Conservation (phyloP, 1,140 invertebrate species). For the Epicauta chinensis region DNA sequence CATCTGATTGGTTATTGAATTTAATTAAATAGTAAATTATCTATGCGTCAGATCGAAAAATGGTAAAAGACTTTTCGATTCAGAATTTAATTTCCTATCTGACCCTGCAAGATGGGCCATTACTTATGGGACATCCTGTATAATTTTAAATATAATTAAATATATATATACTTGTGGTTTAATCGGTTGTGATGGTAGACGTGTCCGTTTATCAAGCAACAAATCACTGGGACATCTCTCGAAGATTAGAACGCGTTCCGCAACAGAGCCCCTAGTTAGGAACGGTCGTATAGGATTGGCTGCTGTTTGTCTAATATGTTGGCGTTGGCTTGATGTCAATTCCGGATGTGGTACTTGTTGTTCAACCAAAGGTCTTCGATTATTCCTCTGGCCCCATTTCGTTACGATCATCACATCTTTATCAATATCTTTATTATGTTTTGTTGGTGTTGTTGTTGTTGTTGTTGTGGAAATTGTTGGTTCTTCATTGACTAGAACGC, state of each 20-base stretch:
- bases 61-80: no score
- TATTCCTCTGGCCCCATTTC: constrained; percentile 41
- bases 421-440: constrained; percentile 32
- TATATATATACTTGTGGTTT: constrained; percentile 59
- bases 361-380: constrained; percentile 28
- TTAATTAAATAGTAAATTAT: no score
- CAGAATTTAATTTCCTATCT: no score
- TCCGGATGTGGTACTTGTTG: constrained; percentile 59
- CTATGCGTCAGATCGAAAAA: no score
- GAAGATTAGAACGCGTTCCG: constrained; percentile 85
- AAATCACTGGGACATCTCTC: constrained; percentile 82
- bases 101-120: no score
- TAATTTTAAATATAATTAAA: background rate
- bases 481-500: constrained; percentile 59
- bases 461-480: no score
- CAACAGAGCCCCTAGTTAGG: constrained; percentile 82
- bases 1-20: no score
- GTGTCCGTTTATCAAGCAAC: constrained; percentile 40
- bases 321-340: constrained; percentile 57
- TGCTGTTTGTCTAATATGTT: constrained; percentile 50
- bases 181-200: constrained; percentile 47
- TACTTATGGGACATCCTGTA: no score
- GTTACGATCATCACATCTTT: constrained; percentile 27
- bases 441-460: no score
- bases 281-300: constrained; percentile 73